Evolutionary conservation across 2,797 vertebrate genomes (phyloP).

Genomic region (Coluber constrictor): DNA sequence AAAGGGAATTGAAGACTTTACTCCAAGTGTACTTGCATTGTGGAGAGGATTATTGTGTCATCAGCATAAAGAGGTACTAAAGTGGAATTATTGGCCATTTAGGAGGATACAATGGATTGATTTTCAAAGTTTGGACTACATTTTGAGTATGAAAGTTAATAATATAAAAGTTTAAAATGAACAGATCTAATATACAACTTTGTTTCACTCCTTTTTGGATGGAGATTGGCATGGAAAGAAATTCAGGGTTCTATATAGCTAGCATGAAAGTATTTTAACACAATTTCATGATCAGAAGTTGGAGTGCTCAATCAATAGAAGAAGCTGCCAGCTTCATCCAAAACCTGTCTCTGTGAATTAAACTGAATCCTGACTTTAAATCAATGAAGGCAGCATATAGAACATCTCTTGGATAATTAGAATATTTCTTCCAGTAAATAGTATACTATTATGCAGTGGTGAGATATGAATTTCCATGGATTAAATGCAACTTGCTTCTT

Average conservation of each 20-base stretch:
- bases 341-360: neutral
- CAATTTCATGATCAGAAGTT: neutral
- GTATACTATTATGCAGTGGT: neutral
- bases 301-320: neutral
- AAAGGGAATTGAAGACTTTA: neutral
- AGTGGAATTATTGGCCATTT: neutral
- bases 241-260: neutral
- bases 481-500: neutral
- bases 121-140: neutral
- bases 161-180: neutral
- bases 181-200: neutral
- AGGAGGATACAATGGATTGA: neutral
- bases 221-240: neutral
- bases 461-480: neutral
- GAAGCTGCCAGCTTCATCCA: neutral
- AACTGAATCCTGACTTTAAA: neutral
- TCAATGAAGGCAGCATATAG: neutral
- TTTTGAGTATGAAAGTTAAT: neutral
- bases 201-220: neutral
- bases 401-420: neutral
- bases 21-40: neutral
- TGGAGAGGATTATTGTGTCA: neutral
- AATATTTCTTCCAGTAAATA: neutral
- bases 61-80: neutral
- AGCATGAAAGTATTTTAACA: neutral